Evolutionary conservation across 2,113 vertebrate species (phyloP), one percentile per base, ranked within the genome.

Genomic region (Suncus etruscus): DNA sequence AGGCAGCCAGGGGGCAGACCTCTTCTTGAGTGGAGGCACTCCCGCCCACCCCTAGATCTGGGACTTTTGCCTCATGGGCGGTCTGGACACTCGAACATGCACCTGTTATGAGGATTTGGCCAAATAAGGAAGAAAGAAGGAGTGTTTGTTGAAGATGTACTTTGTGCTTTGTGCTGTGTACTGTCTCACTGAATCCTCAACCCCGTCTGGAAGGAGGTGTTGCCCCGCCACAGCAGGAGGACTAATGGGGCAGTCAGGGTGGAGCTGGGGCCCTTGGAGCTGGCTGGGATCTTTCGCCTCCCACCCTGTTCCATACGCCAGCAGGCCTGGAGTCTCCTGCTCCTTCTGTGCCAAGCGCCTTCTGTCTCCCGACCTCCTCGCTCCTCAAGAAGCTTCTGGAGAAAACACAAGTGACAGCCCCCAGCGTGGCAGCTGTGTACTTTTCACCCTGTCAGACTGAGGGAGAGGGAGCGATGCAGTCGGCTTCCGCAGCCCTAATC

Each of bases 381-480:
- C 11, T 72, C 81, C 92, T 93, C 85, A 90, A 82, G 95, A 83
- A 54, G 72, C 11, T 45, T 83, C 83, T 78, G 70, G 89, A 84
- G 70, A 66, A 88, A 87, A 86, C 82, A 32, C 51, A 84, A 72
- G 11, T 61, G 94, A 89, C 91, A 90, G 94, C 65, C 20, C 12
- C 47, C 29, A 11, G 83, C 61, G 2, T 80, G 47, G 94, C 90
- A 92, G 83, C 78, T 86, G 84, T 89, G 95, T 48, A 0, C 94
- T 93, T 93, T 69, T 91, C 50, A 70, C 77, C 83, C 65, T 83
- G 90, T 92, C 92, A 94, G 81, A 65, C 94, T 58, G n/a, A 1
- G 87, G 90, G 61, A 86, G 85, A 76, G 85, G 78, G 79, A 75
- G 45, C 0, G 45, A 48, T 85, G 72, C 81, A 29, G 95, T 89